Conservation (phyloP, 2,797 vertebrate genomes). For the Pteropus rufus region DNA sequence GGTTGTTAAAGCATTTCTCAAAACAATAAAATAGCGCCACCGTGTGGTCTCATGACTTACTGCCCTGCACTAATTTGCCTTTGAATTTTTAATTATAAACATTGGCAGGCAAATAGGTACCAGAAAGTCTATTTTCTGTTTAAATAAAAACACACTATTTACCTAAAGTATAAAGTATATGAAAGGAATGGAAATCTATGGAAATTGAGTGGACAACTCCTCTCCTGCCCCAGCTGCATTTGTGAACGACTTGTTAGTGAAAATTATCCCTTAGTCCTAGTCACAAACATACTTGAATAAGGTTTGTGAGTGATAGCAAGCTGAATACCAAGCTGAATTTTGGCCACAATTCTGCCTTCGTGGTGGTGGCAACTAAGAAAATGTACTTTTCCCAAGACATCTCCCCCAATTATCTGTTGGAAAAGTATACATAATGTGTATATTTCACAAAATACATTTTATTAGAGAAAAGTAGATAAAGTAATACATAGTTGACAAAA, state of each 20-base stretch:
- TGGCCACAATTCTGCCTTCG: not conserved
- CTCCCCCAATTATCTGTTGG: not conserved
- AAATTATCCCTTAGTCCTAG: not conserved
- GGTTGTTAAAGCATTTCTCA: not conserved
- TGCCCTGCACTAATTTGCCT: not conserved
- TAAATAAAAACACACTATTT: not conserved
- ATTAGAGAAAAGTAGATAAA: not conserved
- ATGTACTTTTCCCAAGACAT: not conserved
- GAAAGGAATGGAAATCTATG: not conserved
- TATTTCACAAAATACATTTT: not conserved
- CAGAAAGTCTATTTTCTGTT: not conserved
- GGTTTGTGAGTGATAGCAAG: not conserved
- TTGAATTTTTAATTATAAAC: not conserved
- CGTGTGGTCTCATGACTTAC: constrained; percentile 56
- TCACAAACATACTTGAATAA: not conserved
- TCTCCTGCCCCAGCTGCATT: not conserved
- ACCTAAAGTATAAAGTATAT: not conserved
- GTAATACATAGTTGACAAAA: not conserved
- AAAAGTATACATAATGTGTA: not conserved
- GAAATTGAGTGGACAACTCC: not conserved
- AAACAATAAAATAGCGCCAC: constrained; percentile 67
- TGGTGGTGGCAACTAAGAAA: not conserved
- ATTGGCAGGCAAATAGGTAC: not conserved
- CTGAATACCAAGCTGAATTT: not conserved
- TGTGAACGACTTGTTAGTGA: not conserved